A percentile compares a stretch with the other conserved stretches of the same genome.
Evolutionary conservation across 2,888 invertebrate species (phyloP).

Genomic region (Calameuta idolon): DNA sequence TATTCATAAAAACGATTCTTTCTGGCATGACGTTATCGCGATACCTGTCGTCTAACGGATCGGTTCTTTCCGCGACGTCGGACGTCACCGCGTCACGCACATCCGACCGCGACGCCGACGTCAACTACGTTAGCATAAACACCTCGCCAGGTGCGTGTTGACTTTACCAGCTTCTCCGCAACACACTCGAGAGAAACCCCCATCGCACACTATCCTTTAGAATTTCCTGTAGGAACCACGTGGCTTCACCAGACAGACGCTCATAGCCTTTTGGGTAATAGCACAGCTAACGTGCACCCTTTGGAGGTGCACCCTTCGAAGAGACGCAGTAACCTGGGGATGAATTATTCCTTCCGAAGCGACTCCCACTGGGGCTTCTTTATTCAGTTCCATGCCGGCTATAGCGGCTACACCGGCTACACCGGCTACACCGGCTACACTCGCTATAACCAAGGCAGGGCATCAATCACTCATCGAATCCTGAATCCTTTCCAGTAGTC

Average conservation of each 20-base stretch:
- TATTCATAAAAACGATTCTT: slow-evolving; percentile 1
- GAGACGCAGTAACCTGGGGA: not conserved
- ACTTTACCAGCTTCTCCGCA: not conserved
- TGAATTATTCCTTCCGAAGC: not conserved
- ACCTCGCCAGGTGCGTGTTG: slow-evolving; percentile 8
- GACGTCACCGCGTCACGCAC: slow-evolving; percentile 15
- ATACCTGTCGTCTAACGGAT: not conserved
- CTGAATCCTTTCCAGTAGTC: not conserved
- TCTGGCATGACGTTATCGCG: not conserved
- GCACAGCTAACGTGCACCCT: not conserved
- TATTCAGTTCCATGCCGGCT: not conserved
- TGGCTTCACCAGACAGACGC: not conserved
- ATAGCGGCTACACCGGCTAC: not conserved
- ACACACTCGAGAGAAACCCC: not conserved
- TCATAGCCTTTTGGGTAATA: not conserved
- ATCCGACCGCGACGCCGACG: slow-evolving; percentile 11
- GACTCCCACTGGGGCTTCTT: not conserved
- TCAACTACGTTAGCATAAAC: slow-evolving; percentile 21
- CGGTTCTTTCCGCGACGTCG: not conserved
- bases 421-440: no score
- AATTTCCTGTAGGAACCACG: not conserved
- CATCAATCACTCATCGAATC: not conserved
- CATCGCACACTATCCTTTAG: not conserved
- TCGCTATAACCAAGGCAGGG: not conserved
- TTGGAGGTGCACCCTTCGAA: not conserved